Conservation (phyloP, 1,140 invertebrate genomes). For the Drosophila ambigua region DNA sequence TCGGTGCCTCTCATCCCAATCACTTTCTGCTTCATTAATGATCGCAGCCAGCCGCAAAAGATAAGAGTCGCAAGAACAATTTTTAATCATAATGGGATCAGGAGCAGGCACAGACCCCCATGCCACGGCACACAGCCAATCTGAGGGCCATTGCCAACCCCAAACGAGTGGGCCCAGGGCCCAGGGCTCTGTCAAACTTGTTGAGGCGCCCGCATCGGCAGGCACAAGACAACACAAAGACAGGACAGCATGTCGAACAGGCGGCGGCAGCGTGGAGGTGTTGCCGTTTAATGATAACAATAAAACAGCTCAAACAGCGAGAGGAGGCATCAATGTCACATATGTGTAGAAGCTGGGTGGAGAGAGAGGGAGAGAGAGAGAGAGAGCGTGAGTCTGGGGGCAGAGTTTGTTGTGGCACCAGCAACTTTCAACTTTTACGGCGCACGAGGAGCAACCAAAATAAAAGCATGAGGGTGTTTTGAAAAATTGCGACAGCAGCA, state of each 20-base stretch:
- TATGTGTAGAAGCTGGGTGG: conserved; percentile 25
- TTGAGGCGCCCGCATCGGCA: conserved; percentile 65
- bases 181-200: conserved; percentile 68
- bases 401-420: conserved; percentile 29
- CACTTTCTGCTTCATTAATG: conserved; percentile 63
- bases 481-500: conserved; percentile 80
- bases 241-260: conserved; percentile 52
- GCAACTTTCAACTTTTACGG: conserved; percentile 67
- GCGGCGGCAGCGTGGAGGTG: conserved; percentile 46
- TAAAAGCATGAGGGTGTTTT: conserved; percentile 67
- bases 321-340: conserved; percentile 72
- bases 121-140: conserved; percentile 1
- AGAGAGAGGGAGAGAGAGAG: too few species aligned
- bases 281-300: conserved; percentile 80
- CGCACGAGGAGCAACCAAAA: conserved; percentile 38
- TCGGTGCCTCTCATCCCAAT: conserved; percentile 25
- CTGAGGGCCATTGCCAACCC: background rate
- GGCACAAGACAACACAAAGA: conserved; percentile 24
- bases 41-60: conserved; percentile 56
- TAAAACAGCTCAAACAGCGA: conserved; percentile 71
- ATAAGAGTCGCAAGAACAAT: conserved; percentile 68
- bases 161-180: background rate
- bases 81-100: conserved; percentile 79
- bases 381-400: background rate
- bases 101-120: background rate